Conservation (phyloP, 2,113 vertebrate genomes). For the Anarhynchus alexandrinus region DNA sequence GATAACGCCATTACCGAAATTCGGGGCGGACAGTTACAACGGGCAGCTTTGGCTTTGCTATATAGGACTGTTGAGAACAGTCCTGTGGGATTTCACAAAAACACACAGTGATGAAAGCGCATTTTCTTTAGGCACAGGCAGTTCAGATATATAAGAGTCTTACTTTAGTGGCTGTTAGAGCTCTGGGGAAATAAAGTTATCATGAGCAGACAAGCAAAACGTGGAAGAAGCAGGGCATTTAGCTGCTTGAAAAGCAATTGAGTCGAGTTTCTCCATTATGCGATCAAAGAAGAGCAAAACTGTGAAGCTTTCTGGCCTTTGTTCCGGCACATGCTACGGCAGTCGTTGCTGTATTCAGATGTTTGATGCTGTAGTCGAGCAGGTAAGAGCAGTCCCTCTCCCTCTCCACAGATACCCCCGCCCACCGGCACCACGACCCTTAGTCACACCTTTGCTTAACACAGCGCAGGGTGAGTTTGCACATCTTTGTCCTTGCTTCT, state of each 20-base stretch:
- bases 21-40: neutral
- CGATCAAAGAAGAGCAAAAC: neutral
- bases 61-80: neutral
- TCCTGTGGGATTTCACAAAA: neutral
- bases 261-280: neutral
- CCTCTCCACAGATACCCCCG: neutral
- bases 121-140: constrained; percentile 44
- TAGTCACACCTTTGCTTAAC: neutral
- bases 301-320: neutral
- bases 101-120: neutral
- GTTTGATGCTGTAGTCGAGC: neutral
- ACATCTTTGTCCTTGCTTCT: neutral
- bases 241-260: constrained; percentile 39
- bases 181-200: constrained; percentile 34
- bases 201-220: constrained; percentile 7
- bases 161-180: constrained; percentile 4
- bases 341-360: neutral
- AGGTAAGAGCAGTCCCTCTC: neutral
- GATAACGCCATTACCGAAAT: constrained; percentile 14
- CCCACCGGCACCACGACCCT: fast-evolving
- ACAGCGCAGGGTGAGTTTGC: neutral
- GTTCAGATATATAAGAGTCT: constrained; percentile 12
- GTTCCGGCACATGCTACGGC: fast-evolving
- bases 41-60: neutral
- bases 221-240: neutral